Conservation (phyloP, 2,113 vertebrate species). For the Ciconia maguari region DNA sequence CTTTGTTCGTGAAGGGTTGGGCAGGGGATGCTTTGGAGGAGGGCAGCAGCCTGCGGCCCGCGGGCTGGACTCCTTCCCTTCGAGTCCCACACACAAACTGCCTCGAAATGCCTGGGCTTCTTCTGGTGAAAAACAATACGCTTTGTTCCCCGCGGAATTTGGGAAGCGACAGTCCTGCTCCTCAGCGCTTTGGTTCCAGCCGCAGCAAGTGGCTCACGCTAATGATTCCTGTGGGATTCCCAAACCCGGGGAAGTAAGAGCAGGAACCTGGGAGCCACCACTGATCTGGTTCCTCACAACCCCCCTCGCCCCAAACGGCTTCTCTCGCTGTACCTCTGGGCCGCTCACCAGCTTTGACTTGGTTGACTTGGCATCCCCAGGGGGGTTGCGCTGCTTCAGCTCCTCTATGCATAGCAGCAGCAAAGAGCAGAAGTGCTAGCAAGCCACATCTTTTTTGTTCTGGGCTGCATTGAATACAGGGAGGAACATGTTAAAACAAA, state of each 20-base stretch:
- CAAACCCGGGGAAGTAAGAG: not conserved
- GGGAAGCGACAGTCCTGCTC: not conserved
- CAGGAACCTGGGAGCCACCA: not conserved
- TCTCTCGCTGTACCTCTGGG: not conserved
- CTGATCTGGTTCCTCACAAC: not conserved
- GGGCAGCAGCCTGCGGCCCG: not conserved
- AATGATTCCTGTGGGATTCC: not conserved
- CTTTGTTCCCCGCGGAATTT: not conserved
- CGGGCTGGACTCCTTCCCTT: not conserved
- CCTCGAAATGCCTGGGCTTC: not conserved
- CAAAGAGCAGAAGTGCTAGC: not conserved
- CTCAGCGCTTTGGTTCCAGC: not conserved
- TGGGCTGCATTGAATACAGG: not conserved
- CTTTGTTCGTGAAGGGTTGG: not conserved
- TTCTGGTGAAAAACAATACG: not conserved
- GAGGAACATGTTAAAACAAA: not conserved
- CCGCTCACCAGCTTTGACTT: not conserved
- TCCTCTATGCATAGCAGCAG: not conserved
- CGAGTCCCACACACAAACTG: not conserved
- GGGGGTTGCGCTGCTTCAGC: rapidly evolving
- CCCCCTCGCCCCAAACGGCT: rapidly evolving
- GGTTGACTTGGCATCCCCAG: not conserved
- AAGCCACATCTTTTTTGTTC: not conserved
- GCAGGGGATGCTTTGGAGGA: not conserved
- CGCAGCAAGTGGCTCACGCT: not conserved